Percentiles rank a stretch among this genome's conserved stretches.
phyloP scores from a whole-genome alignment of 2,113 vertebrate genomes.

The Athene cunicularia region DNA sequence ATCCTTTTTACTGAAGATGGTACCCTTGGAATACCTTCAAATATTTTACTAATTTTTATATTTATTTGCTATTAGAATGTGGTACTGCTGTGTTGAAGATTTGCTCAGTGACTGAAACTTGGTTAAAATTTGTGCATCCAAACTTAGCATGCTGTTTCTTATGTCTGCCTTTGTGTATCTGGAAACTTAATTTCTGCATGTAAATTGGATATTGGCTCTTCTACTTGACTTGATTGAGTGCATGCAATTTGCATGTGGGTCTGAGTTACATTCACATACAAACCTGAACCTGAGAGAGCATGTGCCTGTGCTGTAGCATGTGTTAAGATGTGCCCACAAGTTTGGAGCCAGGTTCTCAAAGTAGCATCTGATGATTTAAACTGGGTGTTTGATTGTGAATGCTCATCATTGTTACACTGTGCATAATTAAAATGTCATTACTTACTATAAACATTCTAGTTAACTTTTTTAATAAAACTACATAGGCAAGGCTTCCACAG shows the following conservation, averaged over 20 bases:
- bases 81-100: constrained; percentile 25
- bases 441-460: constrained; percentile 33
- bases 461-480: constrained; percentile 48
- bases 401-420: constrained; percentile 34
- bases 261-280: neutral
- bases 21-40: constrained; percentile 40
- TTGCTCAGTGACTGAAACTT: constrained; percentile 27
- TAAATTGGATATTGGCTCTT: constrained; percentile 11
- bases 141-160: constrained; percentile 50
- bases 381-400: constrained; percentile 41
- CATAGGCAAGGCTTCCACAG: constrained; percentile 37
- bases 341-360: neutral
- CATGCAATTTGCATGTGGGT: constrained; percentile 46
- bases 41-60: constrained; percentile 4
- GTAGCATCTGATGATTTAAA: neutral
- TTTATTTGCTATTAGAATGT: constrained; percentile 33
- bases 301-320: constrained; percentile 52
- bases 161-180: constrained; percentile 43
- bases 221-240: constrained; percentile 31
- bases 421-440: constrained; percentile 51
- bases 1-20: constrained; percentile 44
- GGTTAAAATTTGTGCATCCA: constrained; percentile 33
- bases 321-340: neutral
- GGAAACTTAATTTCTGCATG: constrained; percentile 56
- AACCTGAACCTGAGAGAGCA: neutral